Evolutionary conservation across 1,140 invertebrate genomes (phyloP).

Genomic region (Sipha flava): DNA sequence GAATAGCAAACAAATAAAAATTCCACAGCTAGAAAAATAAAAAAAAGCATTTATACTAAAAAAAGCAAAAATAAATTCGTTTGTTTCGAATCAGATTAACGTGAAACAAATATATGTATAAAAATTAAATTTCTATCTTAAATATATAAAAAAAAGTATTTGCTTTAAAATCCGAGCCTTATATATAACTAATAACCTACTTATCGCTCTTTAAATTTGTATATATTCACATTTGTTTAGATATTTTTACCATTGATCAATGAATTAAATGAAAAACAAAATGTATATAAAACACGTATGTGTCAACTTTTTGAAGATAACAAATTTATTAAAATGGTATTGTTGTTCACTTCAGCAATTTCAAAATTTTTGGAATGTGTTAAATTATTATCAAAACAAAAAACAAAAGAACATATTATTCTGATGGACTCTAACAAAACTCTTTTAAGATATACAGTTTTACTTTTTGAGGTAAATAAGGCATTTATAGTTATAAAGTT

Average conservation of each 20-base stretch:
- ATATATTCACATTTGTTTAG: constrained; percentile 35
- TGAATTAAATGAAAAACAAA: constrained; percentile 40
- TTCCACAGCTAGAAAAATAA: too few species aligned
- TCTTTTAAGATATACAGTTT: constrained; percentile 20
- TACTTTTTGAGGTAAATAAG: constrained; percentile 26
- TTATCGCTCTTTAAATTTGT: background rate
- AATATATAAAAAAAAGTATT: too few species aligned
- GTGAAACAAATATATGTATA: too few species aligned
- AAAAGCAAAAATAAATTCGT: too few species aligned
- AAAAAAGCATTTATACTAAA: too few species aligned
- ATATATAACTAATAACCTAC: too few species aligned
- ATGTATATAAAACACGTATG: constrained; percentile 49
- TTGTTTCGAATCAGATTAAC: too few species aligned
- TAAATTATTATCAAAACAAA: background rate
- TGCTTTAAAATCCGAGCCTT: too few species aligned
- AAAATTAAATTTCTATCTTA: too few species aligned
- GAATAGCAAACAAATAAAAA: too few species aligned
- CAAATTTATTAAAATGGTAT: constrained; percentile 48
- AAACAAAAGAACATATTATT: constrained; percentile 26
- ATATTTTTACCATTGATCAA: constrained; percentile 42
- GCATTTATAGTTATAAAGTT: background rate
- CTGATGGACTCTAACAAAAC: constrained; percentile 10
- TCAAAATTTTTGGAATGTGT: constrained; percentile 45
- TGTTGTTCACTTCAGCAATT: constrained; percentile 51
- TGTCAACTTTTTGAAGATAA: constrained; percentile 50